Percentiles rank a stretch among this genome's conserved stretches.
Conservation (phyloP, 2,797 vertebrate genomes). For the Eutrigla gurnardus region DNA sequence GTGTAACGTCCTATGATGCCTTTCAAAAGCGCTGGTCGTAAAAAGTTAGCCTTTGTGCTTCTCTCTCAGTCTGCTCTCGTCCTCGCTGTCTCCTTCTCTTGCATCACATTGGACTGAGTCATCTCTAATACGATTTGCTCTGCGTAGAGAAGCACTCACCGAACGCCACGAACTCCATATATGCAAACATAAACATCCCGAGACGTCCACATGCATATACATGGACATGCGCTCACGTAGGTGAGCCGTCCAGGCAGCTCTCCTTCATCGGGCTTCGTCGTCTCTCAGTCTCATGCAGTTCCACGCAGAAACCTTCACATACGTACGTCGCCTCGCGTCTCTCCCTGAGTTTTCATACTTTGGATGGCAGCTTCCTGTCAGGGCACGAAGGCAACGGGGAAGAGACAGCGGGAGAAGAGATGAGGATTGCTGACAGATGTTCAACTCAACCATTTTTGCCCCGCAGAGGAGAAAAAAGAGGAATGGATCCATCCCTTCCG, state of each 20-base stretch:
- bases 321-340: conserved; percentile 32
- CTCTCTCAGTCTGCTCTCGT: neutral
- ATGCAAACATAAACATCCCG: neutral
- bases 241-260: conserved; percentile 14
- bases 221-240: conserved; percentile 9
- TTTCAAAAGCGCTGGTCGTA: conserved; percentile 25
- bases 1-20: conserved; percentile 4
- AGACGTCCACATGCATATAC: conserved; percentile 16
- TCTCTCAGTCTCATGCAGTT: conserved; percentile 7
- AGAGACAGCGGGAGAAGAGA: conserved; percentile 50
- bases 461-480: conserved; percentile 51
- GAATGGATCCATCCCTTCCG: conserved; percentile 48
- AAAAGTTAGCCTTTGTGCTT: conserved; percentile 15
- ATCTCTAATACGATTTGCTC: neutral
- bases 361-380: conserved; percentile 67
- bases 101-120: conserved; percentile 4
- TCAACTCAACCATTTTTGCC: conserved; percentile 55
- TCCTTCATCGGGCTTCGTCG: conserved; percentile 26
- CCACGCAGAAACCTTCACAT: conserved; percentile 17
- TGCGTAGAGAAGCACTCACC: neutral
- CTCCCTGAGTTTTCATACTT: conserved; percentile 67
- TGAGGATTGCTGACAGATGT: conserved; percentile 73
- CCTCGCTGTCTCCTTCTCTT: neutral
- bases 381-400: conserved; percentile 56
- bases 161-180: neutral